These are phyloP conservation scores for Apotomis capreana DNA, from an alignment of 2,888 invertebrate species.

Conservation along the genomic window DNA sequence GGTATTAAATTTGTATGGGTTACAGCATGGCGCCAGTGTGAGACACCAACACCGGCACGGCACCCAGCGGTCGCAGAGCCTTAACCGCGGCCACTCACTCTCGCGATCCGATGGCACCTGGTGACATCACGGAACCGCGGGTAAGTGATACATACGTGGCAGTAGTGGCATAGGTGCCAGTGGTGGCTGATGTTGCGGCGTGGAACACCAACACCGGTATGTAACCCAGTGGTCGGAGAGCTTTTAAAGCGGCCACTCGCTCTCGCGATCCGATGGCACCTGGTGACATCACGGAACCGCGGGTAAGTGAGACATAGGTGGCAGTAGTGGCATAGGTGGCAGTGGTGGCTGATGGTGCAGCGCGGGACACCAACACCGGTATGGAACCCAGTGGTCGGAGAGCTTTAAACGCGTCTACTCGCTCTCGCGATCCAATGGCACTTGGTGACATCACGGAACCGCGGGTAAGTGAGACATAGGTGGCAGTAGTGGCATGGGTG, in stretches of 20 bases:
- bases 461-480: slow-evolving; percentile 76
- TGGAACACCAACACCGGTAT: slow-evolving; percentile 85
- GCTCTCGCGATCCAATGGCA: slow-evolving; percentile 87
- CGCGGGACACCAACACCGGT: slow-evolving; percentile 67
- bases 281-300: slow-evolving; percentile 91
- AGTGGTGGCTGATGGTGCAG: background rate
- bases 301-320: background rate
- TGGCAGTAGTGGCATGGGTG: too few relatives aligned
- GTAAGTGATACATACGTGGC: slow-evolving; percentile 70
- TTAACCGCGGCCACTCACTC: slow-evolving; percentile 88
- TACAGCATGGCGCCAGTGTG: slow-evolving; percentile 84
- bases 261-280: slow-evolving; percentile 88
- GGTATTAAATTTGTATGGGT: slow-evolving; percentile 48
- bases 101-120: slow-evolving; percentile 89
- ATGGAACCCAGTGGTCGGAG: slow-evolving; percentile 64
- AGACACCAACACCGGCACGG: slow-evolving; percentile 85
- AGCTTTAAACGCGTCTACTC: slow-evolving; percentile 77
- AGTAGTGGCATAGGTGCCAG: slow-evolving; percentile 79
- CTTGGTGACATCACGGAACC: slow-evolving; percentile 84
- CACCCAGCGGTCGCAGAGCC: slow-evolving; percentile 88
- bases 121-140: slow-evolving; percentile 91
- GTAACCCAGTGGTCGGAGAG: slow-evolving; percentile 88
- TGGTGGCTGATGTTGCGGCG: slow-evolving; percentile 63
- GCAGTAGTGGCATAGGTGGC: background rate
- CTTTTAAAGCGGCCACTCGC: slow-evolving; percentile 88